phyloP scores from a whole-genome alignment of 2,113 vertebrate genomes.

The Mirounga angustirostris region DNA sequence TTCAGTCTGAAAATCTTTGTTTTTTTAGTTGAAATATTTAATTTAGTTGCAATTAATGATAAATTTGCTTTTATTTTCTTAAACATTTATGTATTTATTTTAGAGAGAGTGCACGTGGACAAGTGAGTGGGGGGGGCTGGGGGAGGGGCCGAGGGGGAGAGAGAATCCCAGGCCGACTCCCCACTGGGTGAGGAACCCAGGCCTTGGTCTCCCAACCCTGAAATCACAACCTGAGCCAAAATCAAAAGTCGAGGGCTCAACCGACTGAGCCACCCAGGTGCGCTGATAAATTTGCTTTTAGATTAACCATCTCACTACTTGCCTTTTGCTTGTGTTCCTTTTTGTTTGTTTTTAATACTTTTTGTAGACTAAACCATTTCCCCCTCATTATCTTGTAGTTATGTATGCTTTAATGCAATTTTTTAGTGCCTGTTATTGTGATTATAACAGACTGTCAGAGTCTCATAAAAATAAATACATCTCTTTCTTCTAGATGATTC shows the following conservation, averaged over 20 bases:
- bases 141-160: background rate
- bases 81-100: background rate
- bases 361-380: background rate
- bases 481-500: background rate
- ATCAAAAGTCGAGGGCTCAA: background rate
- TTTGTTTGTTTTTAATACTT: background rate
- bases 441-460: background rate
- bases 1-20: background rate
- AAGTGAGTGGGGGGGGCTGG: background rate
- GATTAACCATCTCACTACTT: background rate
- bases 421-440: background rate
- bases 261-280: background rate
- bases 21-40: conserved; percentile 24
- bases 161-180: background rate
- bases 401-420: background rate
- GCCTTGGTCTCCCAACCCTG: background rate
- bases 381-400: background rate
- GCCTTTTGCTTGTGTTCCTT: background rate
- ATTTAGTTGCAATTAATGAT: background rate
- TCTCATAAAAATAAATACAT: background rate
- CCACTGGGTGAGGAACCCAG: background rate
- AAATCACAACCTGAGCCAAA: background rate
- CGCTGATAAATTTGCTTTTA: background rate
- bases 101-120: background rate
- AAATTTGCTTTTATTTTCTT: background rate